phyloP scores from a whole-genome alignment of 2,797 vertebrate genomes.

The Pempheris klunzingeri region DNA sequence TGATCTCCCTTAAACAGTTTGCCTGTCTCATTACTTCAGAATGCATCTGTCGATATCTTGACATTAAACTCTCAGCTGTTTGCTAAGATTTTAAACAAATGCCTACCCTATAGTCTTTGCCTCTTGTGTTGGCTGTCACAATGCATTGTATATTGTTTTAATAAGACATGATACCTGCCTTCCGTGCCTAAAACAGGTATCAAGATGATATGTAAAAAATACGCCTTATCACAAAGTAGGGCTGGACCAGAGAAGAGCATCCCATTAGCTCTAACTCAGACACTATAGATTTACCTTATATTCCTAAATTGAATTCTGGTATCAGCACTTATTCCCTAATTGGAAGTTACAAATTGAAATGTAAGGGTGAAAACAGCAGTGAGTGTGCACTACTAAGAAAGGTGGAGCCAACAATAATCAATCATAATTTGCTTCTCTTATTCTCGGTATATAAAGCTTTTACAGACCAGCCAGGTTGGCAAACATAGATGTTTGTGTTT shows the following conservation, averaged over 20 bases:
- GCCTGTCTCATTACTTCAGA: conserved; percentile 62
- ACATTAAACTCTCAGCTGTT: conserved; percentile 39
- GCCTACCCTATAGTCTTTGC: not conserved
- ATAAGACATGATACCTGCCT: conserved; percentile 15
- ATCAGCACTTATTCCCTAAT: conserved; percentile 38
- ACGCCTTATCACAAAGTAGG: not conserved
- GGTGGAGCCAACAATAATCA: conserved; percentile 1
- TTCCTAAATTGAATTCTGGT: conserved; percentile 21
- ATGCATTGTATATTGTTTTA: conserved; percentile 20
- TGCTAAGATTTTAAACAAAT: conserved; percentile 19
- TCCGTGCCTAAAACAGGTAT: conserved; percentile 12
- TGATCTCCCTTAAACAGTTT: conserved; percentile 62
- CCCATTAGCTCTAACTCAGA: conserved; percentile 31
- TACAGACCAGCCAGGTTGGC: not conserved
- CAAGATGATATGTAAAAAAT: conserved; percentile 7
- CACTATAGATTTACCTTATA: conserved; percentile 24
- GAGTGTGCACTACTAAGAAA: conserved; percentile 1
- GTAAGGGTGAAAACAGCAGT: conserved; percentile 21
- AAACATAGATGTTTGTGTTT: not conserved
- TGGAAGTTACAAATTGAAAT: conserved; percentile 47
- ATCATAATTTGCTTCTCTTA: not conserved
- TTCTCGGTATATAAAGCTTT: not conserved
- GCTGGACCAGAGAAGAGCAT: not conserved
- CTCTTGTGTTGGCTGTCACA: conserved; percentile 26
- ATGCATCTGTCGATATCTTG: conserved; percentile 45